Evolutionary conservation across 2,888 invertebrate species (phyloP).

Genomic region (Emmelina monodactyla): DNA sequence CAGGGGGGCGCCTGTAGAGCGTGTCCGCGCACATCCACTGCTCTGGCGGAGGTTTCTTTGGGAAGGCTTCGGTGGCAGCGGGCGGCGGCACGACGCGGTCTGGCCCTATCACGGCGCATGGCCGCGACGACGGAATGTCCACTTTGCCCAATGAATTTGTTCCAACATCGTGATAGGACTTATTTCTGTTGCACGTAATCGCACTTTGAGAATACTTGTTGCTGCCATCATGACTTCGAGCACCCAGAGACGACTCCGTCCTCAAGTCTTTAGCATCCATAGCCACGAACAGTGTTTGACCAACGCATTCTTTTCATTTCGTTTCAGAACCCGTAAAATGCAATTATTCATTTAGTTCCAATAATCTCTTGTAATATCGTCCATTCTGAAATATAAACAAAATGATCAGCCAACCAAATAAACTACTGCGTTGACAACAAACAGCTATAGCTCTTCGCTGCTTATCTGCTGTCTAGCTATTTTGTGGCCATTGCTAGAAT

Average conservation of each 20-base stretch:
- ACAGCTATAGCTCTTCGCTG: constrained; percentile 63
- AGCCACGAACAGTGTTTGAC: constrained; percentile 21
- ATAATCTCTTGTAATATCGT: not conserved
- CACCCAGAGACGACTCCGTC: constrained; percentile 37
- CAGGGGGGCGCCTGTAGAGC: constrained; percentile 38
- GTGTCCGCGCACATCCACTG: constrained; percentile 39
- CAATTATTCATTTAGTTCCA: not conserved
- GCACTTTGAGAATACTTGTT: constrained; percentile 37
- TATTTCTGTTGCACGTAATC: constrained; percentile 38
- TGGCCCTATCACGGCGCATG: constrained; percentile 61
- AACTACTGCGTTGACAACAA: constrained; percentile 63
- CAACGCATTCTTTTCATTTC: not conserved
- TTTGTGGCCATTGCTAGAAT: not conserved
- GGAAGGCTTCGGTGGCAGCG: constrained; percentile 29
- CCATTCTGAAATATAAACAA: constrained; percentile 61
- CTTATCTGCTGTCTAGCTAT: constrained; percentile 27
- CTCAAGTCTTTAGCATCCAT: constrained; percentile 59
- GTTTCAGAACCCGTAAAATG: not conserved
- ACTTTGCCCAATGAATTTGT: constrained; percentile 45
- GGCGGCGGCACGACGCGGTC: constrained; percentile 46
- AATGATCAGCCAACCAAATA: constrained; percentile 35
- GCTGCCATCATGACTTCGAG: constrained; percentile 47
- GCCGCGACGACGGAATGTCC: constrained; percentile 42
- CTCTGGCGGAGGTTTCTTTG: constrained; percentile 37
- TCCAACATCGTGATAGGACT: constrained; percentile 45